phyloP scores from a whole-genome alignment of 1,140 invertebrate species.

The Bombus affinis region DNA sequence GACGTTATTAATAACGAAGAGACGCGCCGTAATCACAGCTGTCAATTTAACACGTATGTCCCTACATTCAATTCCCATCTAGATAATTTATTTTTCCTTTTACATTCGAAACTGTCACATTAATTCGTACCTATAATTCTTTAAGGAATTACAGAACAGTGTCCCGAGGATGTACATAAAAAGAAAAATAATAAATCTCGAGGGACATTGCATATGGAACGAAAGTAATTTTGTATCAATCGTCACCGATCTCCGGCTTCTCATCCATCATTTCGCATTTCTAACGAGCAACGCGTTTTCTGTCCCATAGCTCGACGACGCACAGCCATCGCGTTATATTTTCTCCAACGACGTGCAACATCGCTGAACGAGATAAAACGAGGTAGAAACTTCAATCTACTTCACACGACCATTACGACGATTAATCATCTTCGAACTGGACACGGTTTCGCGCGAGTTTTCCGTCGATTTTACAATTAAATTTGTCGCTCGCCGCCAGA shows the following conservation, averaged over 20 bases:
- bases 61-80: too few species aligned
- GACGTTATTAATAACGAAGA: too few species aligned
- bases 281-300: neutral
- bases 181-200: neutral
- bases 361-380: slow-evolving; percentile 21
- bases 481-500: neutral
- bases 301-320: slow-evolving; percentile 7
- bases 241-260: slow-evolving; percentile 16
- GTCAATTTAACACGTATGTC: too few species aligned
- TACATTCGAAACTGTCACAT: too few species aligned
- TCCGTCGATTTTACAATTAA: slow-evolving; percentile 16
- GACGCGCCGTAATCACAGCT: too few species aligned
- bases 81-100: too few species aligned
- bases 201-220: neutral
- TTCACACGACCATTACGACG: neutral
- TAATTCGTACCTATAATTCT: too few species aligned
- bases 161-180: too few species aligned
- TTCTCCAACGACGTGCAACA: slow-evolving; percentile 6
- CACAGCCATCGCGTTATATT: slow-evolving; percentile 2
- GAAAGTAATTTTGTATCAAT: slow-evolving; percentile 27
- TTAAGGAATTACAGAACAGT: too few species aligned
- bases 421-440: slow-evolving; percentile 19
- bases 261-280: slow-evolving; percentile 24
- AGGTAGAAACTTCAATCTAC: slow-evolving; percentile 26
- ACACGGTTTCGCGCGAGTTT: slow-evolving; percentile 2